These are phyloP conservation scores for Kryphioiulus occultus DNA, from an alignment of 2,888 invertebrate genomes.

Conservation along the genomic window DNA sequence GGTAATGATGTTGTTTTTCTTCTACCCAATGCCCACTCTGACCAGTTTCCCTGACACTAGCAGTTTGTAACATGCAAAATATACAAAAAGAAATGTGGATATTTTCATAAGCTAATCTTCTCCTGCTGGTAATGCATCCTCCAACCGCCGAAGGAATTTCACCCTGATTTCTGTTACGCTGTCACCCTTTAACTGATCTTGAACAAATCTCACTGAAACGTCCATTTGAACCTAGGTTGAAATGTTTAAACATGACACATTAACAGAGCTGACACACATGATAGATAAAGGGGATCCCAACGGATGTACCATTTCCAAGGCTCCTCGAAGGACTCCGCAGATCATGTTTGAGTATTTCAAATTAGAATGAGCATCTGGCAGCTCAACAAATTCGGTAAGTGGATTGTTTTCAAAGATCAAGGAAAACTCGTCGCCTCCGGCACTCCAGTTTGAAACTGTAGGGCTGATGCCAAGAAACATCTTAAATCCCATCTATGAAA, in stretches of 20 bases:
- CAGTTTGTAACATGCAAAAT: background rate
- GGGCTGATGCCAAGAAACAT: conserved; percentile 92
- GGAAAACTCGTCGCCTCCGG: conserved; percentile 95
- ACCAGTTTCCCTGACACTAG: too few species aligned
- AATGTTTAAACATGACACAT: background rate
- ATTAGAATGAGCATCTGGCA: conserved; percentile 80
- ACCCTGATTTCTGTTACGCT: conserved; percentile 91
- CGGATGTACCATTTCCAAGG: conserved; percentile 88
- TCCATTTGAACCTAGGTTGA: conserved; percentile 78
- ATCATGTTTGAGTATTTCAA: conserved; percentile 92
- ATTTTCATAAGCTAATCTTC: conserved; percentile 77
- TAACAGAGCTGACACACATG: too few species aligned
- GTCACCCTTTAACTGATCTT: conserved; percentile 96
- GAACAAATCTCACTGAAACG: conserved; percentile 90
- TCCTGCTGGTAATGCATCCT: conserved; percentile 97
- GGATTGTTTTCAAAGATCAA: conserved; percentile 94
- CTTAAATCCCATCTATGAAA: conserved; percentile 70
- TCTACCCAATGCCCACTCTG: too few species aligned
- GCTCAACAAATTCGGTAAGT: conserved; percentile 94
- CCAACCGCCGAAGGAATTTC: conserved; percentile 91
- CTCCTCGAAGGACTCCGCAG: conserved; percentile 85
- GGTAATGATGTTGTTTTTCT: too few species aligned
- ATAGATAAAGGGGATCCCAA: background rate
- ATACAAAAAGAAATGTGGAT: background rate
- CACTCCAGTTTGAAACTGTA: conserved; percentile 92